Conservation (phyloP, 1,140 invertebrate species). For the Saxidomus purpurata region DNA sequence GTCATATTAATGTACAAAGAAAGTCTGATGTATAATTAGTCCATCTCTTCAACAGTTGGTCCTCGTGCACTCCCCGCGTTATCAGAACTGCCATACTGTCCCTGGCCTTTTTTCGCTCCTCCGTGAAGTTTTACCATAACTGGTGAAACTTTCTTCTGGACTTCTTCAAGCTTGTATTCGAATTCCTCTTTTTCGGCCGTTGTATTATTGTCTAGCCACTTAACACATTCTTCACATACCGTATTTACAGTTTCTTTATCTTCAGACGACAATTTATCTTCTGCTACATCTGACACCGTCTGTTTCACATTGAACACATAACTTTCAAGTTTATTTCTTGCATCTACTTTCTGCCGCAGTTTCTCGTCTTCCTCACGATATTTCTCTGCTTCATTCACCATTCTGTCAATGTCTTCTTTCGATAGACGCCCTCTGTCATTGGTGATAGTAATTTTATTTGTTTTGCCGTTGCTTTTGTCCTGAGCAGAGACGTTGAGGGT, state of each 20-base stretch:
- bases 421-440: constrained; percentile 89
- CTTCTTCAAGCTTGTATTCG: no score
- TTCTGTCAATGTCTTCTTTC: constrained; percentile 88
- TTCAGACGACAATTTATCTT: background rate
- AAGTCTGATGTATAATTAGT: no score
- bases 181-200: background rate
- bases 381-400: constrained; percentile 88
- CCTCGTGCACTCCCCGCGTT: background rate
- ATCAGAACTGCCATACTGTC: background rate
- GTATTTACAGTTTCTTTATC: background rate
- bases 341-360: background rate
- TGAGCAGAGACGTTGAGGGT: constrained; percentile 90
- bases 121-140: background rate
- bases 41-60: background rate
- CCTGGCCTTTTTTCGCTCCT: background rate
- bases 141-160: background rate
- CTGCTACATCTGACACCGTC: constrained; percentile 87
- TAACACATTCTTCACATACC: no score
- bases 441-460: constrained; percentile 91
- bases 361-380: constrained; percentile 87
- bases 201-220: constrained; percentile 20
- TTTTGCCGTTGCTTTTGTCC: constrained; percentile 92
- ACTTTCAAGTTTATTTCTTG: constrained; percentile 16
- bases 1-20: no score
- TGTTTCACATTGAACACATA: background rate